Conservation (phyloP, 2,888 invertebrate species). For the Deilephila elpenor region DNA sequence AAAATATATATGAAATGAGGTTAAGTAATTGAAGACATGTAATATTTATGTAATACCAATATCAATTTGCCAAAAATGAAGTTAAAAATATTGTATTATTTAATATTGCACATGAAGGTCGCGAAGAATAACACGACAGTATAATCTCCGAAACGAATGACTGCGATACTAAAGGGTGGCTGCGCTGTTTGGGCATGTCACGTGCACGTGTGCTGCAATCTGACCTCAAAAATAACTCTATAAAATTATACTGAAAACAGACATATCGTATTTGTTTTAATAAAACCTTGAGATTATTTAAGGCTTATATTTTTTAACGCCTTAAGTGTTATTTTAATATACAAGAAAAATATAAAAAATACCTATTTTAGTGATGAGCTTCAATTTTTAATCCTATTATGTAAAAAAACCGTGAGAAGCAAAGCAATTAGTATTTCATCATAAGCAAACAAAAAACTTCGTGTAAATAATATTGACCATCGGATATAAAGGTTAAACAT, state of each 20-base stretch:
- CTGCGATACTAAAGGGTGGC: slow-evolving; percentile 55
- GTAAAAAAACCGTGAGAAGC: too few species aligned
- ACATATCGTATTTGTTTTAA: not conserved
- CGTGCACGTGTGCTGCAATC: slow-evolving; percentile 15
- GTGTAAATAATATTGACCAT: not conserved
- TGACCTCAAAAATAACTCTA: slow-evolving; percentile 16
- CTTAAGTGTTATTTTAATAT: too few species aligned
- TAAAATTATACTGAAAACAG: slow-evolving; percentile 28
- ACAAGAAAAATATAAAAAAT: too few species aligned
- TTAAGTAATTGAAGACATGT: too few species aligned
- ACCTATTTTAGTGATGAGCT: too few species aligned
- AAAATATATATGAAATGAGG: too few species aligned
- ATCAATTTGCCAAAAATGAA: not conserved
- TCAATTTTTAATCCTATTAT: too few species aligned
- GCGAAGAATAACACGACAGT: slow-evolving; percentile 44
- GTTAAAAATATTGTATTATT: not conserved
- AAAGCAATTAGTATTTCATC: not conserved
- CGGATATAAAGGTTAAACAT: too few species aligned
- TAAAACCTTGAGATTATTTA: too few species aligned
- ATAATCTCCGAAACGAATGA: slow-evolving; percentile 64
- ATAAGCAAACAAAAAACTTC: not conserved
- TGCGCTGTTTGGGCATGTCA: slow-evolving; percentile 18
- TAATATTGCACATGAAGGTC: slow-evolving; percentile 30
- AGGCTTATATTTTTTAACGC: too few species aligned
- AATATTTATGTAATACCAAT: too few species aligned